Conservation (phyloP, 2,797 vertebrate species). For the Pagetopsis macropterus region DNA sequence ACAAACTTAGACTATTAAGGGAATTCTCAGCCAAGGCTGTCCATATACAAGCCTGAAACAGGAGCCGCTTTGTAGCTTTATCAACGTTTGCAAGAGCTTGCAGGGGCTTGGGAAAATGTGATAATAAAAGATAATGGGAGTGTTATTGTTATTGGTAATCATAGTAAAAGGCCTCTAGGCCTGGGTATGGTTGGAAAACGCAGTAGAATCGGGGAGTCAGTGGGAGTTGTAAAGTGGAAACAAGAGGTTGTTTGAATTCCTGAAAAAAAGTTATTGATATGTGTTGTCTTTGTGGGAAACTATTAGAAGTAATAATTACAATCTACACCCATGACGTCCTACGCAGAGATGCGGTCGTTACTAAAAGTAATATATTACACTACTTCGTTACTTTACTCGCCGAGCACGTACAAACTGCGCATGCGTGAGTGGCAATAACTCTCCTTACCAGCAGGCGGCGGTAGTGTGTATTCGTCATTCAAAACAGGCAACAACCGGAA, state of each 20-base stretch:
- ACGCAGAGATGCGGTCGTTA: no score
- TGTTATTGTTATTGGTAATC: slow-evolving; percentile 79
- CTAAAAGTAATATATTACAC: no score
- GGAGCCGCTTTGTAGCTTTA: slow-evolving; percentile 66
- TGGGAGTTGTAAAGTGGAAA: slow-evolving; percentile 32
- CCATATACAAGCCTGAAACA: slow-evolving; percentile 51
- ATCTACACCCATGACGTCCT: neutral
- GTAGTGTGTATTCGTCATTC: no score
- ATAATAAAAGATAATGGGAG: slow-evolving; percentile 79
- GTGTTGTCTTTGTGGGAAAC: slow-evolving; percentile 32
- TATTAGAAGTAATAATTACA: slow-evolving; percentile 33
- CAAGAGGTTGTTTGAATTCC: slow-evolving; percentile 20
- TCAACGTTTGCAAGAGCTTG: slow-evolving; percentile 63
- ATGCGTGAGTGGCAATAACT: no score
- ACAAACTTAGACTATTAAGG: slow-evolving; percentile 60
- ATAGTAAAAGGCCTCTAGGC: slow-evolving; percentile 69
- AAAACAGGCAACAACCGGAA: no score
- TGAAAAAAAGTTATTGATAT: slow-evolving; percentile 46
- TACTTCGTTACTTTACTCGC: no score
- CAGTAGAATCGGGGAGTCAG: slow-evolving; percentile 8
- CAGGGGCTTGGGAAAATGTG: slow-evolving; percentile 56
- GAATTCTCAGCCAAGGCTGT: slow-evolving; percentile 49
- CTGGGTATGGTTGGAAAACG: slow-evolving; percentile 49
- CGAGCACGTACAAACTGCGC: no score
- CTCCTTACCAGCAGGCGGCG: no score